Base-by-base conservation (phyloP, 2,888 invertebrate species). In the Drosophila dives region DNA sequence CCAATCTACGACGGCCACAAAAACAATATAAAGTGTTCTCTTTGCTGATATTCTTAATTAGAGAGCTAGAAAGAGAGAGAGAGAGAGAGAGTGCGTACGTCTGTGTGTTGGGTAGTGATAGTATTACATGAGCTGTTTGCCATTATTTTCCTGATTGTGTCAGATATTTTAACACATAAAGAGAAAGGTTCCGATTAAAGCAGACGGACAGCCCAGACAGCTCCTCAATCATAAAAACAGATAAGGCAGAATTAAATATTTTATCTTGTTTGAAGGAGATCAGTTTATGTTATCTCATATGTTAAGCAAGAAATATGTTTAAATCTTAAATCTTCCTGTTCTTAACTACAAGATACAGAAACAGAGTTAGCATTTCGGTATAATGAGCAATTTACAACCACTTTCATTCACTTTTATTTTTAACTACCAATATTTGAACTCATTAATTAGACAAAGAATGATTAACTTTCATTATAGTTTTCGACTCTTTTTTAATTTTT, bases 71-170 rank as follows among this genome's bases (percentile, higher is more conserved):
- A 23, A 53, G 53, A 45, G 50, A n/a, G 34, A 17, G 50, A n/a
- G 34, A 17, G 50, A 7, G 26, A 40, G 20, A 12, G 23, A n/a
- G 17, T 26, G 26, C 26, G 26, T 26, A 3, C 26, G 2, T 29
- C 32, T 49, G 17, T 6, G 42, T 29, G 55, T 64, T 58, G 38
- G 61, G 3, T 33, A 63, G 51, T 56, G 80, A 72, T 68, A 72
- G 34, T 61, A 60, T 68, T 77, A 70, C 73, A 73, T 70, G 59
- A 73, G 69, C 34, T 58, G 73, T 61, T 61, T 56, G 51, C 50
- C 32, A 55, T 62, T 26, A 49, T 48, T 60, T 70, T 60, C 32
- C n/a, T 51, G 36, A 33, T 64, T 53, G 42, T 64, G 45, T 74
- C 56, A 62, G 36, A 40, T 64, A 62, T 49, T 64, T 65, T 61